Conservation (phyloP, 2,888 invertebrate genomes). For the Parnassius orleans region DNA sequence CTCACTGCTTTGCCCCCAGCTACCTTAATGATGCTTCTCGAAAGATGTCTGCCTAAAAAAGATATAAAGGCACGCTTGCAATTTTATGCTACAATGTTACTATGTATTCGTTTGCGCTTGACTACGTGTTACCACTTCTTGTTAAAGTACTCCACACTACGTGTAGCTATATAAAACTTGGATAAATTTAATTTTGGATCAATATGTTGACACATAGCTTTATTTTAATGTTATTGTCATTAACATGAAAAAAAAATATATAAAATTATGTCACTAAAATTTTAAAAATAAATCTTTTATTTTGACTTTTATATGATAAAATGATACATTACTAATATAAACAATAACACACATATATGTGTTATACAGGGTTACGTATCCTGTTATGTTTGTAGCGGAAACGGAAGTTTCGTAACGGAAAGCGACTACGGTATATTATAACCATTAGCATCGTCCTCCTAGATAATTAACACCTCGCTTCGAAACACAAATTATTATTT, state of each 20-base stretch:
- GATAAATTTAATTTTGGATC: too few relatives aligned
- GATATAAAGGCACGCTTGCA: conserved; percentile 48
- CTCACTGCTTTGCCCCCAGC: conserved; percentile 55
- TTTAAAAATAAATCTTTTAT: too few relatives aligned
- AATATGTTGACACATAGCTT: too few relatives aligned
- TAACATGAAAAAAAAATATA: too few relatives aligned
- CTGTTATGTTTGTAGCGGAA: conserved; percentile 18
- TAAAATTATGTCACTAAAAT: too few relatives aligned
- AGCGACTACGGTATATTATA: conserved; percentile 22
- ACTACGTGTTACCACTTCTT: too few relatives aligned
- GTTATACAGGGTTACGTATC: conserved; percentile 1
- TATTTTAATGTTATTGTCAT: too few relatives aligned
- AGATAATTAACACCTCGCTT: conserved; percentile 26
- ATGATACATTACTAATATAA: too few relatives aligned
- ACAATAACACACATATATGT: not conserved
- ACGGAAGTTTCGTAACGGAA: conserved; percentile 18
- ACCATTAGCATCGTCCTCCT: conserved; percentile 18
- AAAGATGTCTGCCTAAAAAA: conserved; percentile 57
- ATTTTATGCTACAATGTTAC: conserved; percentile 59
- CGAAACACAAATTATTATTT: conserved; percentile 8
- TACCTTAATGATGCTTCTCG: conserved; percentile 75
- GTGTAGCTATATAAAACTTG: too few relatives aligned
- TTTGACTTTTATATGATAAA: too few relatives aligned
- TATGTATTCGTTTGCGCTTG: conserved; percentile 43
- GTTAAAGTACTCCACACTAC: too few relatives aligned